These are phyloP conservation scores for Phenacoccus solenopsis DNA, from an alignment of 1,140 invertebrate species.

Conservation along the genomic window DNA sequence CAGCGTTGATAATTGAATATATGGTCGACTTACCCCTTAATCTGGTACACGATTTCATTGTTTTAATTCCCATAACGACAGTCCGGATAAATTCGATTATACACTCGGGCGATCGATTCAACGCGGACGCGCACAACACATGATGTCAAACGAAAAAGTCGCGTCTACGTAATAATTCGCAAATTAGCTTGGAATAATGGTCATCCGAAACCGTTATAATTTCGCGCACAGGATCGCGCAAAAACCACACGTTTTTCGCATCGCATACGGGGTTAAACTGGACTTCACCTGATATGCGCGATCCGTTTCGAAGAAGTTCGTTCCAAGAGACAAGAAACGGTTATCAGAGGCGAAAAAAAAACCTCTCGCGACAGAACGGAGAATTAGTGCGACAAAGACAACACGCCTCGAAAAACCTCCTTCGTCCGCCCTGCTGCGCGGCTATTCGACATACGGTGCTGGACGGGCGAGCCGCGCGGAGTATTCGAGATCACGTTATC, in stretches of 20 bases:
- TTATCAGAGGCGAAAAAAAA: not conserved
- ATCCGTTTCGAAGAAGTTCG: not conserved
- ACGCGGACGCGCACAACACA: not conserved
- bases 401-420: not conserved
- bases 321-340: not conserved
- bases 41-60: constrained; percentile 41
- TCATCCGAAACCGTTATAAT: too few species aligned
- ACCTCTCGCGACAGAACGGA: not conserved
- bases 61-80: constrained; percentile 44
- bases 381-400: not conserved
- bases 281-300: not conserved
- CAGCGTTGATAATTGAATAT: too few species aligned
- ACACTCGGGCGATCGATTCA: not conserved
- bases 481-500: not conserved
- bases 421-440: not conserved
- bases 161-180: not conserved
- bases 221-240: too few species aligned
- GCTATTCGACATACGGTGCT: not conserved
- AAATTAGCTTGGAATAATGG: too few species aligned
- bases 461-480: not conserved
- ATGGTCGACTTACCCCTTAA: constrained; percentile 37
- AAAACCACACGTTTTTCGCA: too few species aligned
- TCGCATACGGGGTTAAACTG: not conserved
- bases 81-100: too few species aligned
- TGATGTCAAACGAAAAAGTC: not conserved